These are phyloP conservation scores for Steromphala cineraria DNA, from an alignment of 2,888 invertebrate species.

Conservation along the genomic window DNA sequence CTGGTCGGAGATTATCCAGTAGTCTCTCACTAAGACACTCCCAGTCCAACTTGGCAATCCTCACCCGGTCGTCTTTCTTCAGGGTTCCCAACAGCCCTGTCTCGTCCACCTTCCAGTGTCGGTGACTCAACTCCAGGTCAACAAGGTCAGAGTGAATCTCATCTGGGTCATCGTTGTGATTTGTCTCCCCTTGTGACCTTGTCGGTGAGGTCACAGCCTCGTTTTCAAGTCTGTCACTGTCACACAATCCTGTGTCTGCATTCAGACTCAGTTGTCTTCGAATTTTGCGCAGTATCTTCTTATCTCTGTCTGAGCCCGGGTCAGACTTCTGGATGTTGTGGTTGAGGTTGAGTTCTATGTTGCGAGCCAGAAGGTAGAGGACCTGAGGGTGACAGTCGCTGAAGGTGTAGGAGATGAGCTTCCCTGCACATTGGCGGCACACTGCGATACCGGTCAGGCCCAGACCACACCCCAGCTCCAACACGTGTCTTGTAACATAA, in stretches of 20 bases:
- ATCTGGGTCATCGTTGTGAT: constrained; percentile 19
- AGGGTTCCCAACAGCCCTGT: constrained; percentile 33
- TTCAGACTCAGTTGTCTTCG: constrained; percentile 56
- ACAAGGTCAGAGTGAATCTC: constrained; percentile 28
- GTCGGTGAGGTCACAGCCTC: background rate
- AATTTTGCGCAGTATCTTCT: constrained; percentile 52
- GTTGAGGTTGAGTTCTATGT: constrained; percentile 60
- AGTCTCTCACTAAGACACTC: constrained; percentile 45
- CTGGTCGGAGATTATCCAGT: constrained; percentile 47
- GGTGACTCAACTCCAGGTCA: constrained; percentile 42
- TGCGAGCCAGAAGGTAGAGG: constrained; percentile 61
- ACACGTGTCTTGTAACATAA: constrained; percentile 46
- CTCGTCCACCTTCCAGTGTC: constrained; percentile 42
- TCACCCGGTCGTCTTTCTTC: constrained; percentile 41
- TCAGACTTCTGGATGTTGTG: constrained; percentile 22
- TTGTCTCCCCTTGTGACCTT: background rate
- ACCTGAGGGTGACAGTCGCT: constrained; percentile 68
- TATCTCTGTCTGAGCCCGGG: constrained; percentile 34
- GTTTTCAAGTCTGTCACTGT: constrained; percentile 16
- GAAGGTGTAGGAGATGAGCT: constrained; percentile 52
- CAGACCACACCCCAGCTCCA: constrained; percentile 69
- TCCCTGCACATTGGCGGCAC: constrained; percentile 53
- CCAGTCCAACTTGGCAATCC: constrained; percentile 63
- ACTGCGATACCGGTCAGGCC: constrained; percentile 65
- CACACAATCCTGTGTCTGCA: constrained; percentile 33